Conservation (phyloP, 2,113 vertebrate genomes). For the Istiophorus platypterus region DNA sequence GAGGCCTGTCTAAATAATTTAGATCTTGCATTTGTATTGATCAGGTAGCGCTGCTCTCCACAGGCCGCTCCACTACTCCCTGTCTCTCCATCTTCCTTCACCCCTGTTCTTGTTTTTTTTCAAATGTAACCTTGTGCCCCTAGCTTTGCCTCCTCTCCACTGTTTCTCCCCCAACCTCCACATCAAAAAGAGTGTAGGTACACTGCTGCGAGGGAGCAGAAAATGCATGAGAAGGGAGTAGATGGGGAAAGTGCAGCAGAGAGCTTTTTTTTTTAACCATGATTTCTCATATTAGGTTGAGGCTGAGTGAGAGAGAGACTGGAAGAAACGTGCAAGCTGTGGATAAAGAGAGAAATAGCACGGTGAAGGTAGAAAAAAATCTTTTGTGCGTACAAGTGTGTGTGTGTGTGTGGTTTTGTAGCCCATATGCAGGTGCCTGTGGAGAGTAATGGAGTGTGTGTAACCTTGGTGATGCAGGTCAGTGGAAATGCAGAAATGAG, state of each 20-base stretch:
- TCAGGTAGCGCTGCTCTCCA: conserved; percentile 71
- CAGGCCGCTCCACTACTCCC: conserved; percentile 50
- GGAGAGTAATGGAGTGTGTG: conserved; percentile 61
- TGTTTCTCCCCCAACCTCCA: conserved; percentile 24
- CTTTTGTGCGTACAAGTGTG: conserved; percentile 30
- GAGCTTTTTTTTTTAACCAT: conserved; percentile 48
- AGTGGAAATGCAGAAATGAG: conserved; percentile 59
- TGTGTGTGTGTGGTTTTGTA: conserved; percentile 34
- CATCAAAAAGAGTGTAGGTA: conserved; percentile 65
- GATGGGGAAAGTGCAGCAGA: conserved; percentile 54
- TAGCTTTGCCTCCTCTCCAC: conserved; percentile 44
- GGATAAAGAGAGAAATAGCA: conserved; percentile 55
- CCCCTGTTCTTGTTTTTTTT: conserved; percentile 53
- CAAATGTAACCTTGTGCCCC: conserved; percentile 70
- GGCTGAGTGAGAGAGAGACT: conserved; percentile 23
- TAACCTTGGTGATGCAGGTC: conserved; percentile 63
- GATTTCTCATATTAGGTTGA: conserved; percentile 45
- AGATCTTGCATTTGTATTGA: conserved; percentile 82
- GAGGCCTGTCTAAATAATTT: conserved; percentile 82
- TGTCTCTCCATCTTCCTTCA: conserved; percentile 40
- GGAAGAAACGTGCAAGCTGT: conserved; percentile 43
- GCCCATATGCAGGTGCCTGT: conserved; percentile 38
- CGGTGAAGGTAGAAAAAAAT: conserved; percentile 11
- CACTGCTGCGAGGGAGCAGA: conserved; percentile 56
- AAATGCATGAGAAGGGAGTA: conserved; percentile 52